Base-by-base conservation (phyloP, 2,797 vertebrate genomes). In the Kryptolebias ocellatus region DNA sequence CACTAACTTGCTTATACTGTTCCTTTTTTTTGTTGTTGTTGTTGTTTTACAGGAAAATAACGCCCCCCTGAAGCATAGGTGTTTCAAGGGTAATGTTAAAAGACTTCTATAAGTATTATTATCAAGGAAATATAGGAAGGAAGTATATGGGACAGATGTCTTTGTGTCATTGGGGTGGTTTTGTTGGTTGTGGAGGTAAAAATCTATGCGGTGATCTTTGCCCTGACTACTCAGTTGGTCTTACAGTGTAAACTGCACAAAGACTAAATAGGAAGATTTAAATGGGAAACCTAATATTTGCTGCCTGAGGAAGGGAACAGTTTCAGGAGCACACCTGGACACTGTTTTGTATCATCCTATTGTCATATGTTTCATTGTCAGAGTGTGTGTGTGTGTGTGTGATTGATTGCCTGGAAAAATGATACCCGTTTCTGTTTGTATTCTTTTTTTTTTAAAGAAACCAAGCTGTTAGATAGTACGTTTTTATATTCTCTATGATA, bases 301-400 rank as follows among this genome's bases (percentile, higher is more conserved):
- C 51, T 53, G 68, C 71, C 76, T n/a, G 54, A 71, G 70, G 69
- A 75, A 62, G 53, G 58, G 39, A 54, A 16, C 61, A 7, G 60
- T 76, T 80, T 76, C 73, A 47, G 59, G 9, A 10, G 29, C 55
- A 59, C 79, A 78, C 65, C 77, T 83, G 84, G 69, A 73, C 54
- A 37, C 51, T 3, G 4, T 34, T 52, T 51, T 50, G 17, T 18
- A 39, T 4, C 39, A 81, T 74, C 72, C 70, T 60, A 58, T 73
- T 80, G 72, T 70, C 34, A 53, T 28, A 17, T 50, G 18, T 46
- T 54, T 59, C 57, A 50, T 72, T 67, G 66, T 79, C 57, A 68
- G 54, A 27, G 55, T 17, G 2, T 66, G 53, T 67, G 66, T 80
- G 53, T 66, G 54, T 28, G 54, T n/a, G 2, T 67, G 57, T 50